Base-by-base conservation (phyloP, 37 sponge, comb jelly and placozoan species). In the Mnemiopsis leidyi region DNA sequence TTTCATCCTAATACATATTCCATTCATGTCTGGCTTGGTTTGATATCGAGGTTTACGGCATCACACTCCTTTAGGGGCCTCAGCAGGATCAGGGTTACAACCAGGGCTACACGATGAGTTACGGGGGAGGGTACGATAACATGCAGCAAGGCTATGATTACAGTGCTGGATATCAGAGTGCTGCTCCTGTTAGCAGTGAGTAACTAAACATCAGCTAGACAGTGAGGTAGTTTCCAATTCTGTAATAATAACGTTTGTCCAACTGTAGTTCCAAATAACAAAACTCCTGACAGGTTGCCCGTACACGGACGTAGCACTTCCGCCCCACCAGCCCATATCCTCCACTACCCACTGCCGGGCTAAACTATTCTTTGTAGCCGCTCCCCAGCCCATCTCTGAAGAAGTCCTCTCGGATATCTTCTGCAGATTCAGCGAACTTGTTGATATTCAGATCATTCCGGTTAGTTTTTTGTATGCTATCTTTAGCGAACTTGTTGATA, bases 351-450 rank as follows among this genome's bases (percentile, higher is more conserved):
- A 25, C 29, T 69, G 28, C 29, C 73, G 73, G 2, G 73, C 73
- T 69, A 69, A 69, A 25, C 73, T 69, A 16, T 69, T 69, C 73
- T 69, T 69, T 69, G 73, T 69, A 3, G 73, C 73, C 24, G 73
- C 73, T 69, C 73, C 73, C n/a, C 73, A 21, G 29, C 28, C 29
- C 73, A 69, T 69, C 24, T 69, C 73, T 3, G 73, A 69, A 25
- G 73, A 69, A 16, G 21, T 69, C 73, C 73, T 69, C 2, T 28
- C 73, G 7, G 73, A 69, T 20, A 25, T 69, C 73, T 69, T 69
- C 73, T 69, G 28, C 73, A 69, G 73, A 69, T 69, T 69, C 73
- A 69, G 73, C 73, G 29, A 69, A 21, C 73, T 69, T 25, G 29
- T 69, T 25, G 29, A 25, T 25, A 69, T 69, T 25, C 73, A 69